A percentile compares a stretch with the other conserved stretches of the same genome.
Evolutionary conservation across 2,113 vertebrate species (phyloP).

Genomic region (Perca flavescens): DNA sequence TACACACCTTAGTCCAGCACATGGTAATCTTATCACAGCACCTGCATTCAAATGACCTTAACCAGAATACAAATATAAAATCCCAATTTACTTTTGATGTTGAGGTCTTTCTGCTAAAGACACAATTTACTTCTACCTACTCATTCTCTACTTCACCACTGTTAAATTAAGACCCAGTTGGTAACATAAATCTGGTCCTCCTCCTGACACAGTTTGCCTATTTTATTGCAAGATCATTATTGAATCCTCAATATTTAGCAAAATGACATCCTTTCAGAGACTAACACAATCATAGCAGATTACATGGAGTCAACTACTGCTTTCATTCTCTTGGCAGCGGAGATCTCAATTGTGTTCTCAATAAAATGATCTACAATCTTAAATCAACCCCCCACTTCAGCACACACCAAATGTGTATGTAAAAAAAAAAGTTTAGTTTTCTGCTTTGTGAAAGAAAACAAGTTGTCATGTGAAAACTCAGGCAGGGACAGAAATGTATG

Average conservation of each 20-base stretch:
- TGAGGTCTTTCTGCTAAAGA: not conserved
- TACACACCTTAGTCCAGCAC: constrained; percentile 3
- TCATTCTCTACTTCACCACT: not conserved
- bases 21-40: constrained; percentile 7
- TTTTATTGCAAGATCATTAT: not conserved
- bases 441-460: constrained; percentile 20
- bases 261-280: constrained; percentile 3
- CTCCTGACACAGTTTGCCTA: not conserved
- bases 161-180: not conserved
- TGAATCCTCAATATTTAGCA: not conserved
- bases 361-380: not conserved
- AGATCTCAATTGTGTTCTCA: not conserved
- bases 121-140: not conserved
- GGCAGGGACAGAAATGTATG: not conserved
- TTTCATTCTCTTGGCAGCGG: not conserved
- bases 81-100: not conserved
- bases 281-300: not conserved
- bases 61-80: not conserved
- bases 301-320: not conserved
- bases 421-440: not conserved
- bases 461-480: constrained; percentile 14
- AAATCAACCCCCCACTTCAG: not conserved
- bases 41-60: constrained; percentile 9
- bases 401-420: not conserved
- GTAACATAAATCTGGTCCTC: not conserved